A percentile compares a stretch with the other conserved stretches of the same genome.
Conservation (phyloP, 2,113 vertebrate species). For the Aleadryas rufinucha region DNA sequence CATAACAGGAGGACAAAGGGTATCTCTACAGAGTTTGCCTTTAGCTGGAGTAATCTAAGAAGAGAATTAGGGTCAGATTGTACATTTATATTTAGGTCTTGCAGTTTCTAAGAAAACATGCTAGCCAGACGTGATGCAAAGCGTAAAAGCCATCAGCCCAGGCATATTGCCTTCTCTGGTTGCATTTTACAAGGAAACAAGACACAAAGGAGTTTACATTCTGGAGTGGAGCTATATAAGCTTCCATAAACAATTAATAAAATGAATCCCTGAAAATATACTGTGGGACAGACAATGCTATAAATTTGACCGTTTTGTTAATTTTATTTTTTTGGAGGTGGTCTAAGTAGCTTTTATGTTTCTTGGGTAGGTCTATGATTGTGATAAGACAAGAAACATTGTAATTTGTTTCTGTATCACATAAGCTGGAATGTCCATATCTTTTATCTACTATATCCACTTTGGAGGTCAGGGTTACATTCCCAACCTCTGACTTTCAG, state of each 20-base stretch:
- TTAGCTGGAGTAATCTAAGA: neutral
- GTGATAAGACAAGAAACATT: neutral
- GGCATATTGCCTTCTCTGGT: neutral
- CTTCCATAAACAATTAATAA: neutral
- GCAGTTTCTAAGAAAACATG: neutral
- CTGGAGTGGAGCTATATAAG: neutral
- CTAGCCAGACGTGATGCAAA: fast-evolving
- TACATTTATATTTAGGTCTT: neutral
- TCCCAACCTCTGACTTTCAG: neutral
- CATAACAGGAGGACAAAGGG: neutral
- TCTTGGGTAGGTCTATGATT: neutral
- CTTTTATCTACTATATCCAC: neutral
- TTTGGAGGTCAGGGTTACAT: neutral
- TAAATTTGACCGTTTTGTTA: neutral
- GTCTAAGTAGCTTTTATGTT: neutral
- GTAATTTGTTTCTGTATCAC: neutral
- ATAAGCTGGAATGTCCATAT: neutral
- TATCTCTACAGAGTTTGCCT: neutral
- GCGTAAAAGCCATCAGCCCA: neutral
- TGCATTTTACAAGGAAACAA: neutral
- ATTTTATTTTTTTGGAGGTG: neutral
- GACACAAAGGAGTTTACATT: neutral
- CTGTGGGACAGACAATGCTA: neutral
- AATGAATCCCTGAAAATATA: neutral
- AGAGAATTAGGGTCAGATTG: neutral